Evolutionary conservation across 2,113 vertebrate species (phyloP), one percentile per base, ranked within the genome.

Genomic region (Tyto alba): DNA sequence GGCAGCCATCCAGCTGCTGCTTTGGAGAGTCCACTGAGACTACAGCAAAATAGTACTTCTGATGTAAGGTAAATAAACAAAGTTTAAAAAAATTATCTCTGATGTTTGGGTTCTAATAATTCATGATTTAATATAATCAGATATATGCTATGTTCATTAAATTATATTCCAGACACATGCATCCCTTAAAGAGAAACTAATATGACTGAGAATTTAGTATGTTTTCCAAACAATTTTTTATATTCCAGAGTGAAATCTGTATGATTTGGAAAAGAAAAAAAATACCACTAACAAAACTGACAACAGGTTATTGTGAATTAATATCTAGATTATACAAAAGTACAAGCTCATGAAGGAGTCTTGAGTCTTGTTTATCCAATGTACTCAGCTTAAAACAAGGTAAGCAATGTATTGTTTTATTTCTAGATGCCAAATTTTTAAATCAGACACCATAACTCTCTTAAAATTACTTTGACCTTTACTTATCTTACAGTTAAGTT

Each of bases 401-500:
- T 11, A 63, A 92, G 8, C 4, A 53, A 36, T 29, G 8, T 32
- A 41, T 19, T 55, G 14, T 21, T 89, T 94, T 88, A 63, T 67
- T 93, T 73, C 82, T 90, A 71, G 48, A 50, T 66, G 64, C 13
- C 22, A 68, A 27, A 43, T 12, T n/a, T 59, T 88, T 83, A 72
- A 72, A 80, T 79, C 59, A 83, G 14, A 18, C 15, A 18, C n/a
- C 2, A 9, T 50, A 88, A 63, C 3, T 78, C 23, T 67, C 11
- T 47, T 89, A 48, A 16, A 89, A 83, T 77, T 88, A 78, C 27
- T 93, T 96, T 64, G 76, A 79, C 57, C 85, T 96, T 89, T 82
- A 77, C 30, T 77, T 89, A 40, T 52, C 34, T 91, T 47, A 62
- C 53, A 72, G 40, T 80, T 84, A 74, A 89, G 30, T 10, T 47